Percentiles rank a stretch among this genome's conserved stretches.
Conservation (phyloP, 2,888 invertebrate species). For the Cataglyphis altisquamis region DNA sequence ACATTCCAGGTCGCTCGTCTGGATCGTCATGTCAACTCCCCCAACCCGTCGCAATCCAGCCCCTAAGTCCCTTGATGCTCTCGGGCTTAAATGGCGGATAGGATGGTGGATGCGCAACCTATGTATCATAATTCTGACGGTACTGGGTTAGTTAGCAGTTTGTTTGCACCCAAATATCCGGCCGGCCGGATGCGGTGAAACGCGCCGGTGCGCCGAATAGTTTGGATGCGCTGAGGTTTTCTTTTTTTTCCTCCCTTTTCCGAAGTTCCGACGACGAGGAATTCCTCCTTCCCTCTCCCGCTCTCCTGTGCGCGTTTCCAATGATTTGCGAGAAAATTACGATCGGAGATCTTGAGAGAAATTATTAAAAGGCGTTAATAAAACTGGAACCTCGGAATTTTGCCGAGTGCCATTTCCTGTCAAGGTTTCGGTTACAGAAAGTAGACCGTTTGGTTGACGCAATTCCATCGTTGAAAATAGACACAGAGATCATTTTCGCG, state of each 20-base stretch:
- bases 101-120: constrained; percentile 18
- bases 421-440: neutral
- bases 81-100: constrained; percentile 23
- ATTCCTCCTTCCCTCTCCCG: too few relatives aligned
- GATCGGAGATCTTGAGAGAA: neutral
- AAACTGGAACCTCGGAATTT: neutral
- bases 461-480: neutral
- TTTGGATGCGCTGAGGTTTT: constrained; percentile 32
- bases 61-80: neutral
- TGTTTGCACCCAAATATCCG: constrained; percentile 52
- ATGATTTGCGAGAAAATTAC: neutral
- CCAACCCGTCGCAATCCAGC: neutral
- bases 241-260: neutral
- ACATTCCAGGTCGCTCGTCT: neutral
- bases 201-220: constrained; percentile 36
- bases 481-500: neutral
- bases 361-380: neutral
- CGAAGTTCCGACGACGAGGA: constrained; percentile 27
- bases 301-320: neutral
- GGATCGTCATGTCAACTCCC: neutral
- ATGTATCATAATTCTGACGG: constrained; percentile 52
- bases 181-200: constrained; percentile 40
- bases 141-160: constrained; percentile 52
- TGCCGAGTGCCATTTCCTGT: neutral
- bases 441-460: neutral